Base-by-base conservation (phyloP, 2,113 vertebrate genomes). In the Coryphaenoides rupestris region DNA sequence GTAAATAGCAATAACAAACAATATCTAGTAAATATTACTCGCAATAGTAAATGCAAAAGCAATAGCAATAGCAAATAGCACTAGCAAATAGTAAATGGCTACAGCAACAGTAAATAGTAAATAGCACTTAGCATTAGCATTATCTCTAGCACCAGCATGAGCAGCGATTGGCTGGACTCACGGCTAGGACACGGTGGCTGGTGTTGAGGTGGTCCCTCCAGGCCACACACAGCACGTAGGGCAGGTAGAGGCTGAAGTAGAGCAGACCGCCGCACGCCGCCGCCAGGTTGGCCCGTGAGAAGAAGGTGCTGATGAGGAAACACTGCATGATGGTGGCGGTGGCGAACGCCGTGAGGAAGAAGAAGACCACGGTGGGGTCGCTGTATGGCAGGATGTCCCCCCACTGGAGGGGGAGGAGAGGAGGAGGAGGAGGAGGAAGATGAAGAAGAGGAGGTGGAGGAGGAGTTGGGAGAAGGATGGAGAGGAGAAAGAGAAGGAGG, bases 361-460 rank as follows among this genome's bases (percentile, higher is more conserved):
- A 86, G 84, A 97, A 94, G 60, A 96, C 71, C 28, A 95, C 87
- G 0, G 72, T 28, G 0, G 94, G 91, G 80, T 95, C 21, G 12
- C 95, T 96, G 79, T 95, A 95, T 17, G 94, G 95, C 26, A 98
- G 89, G 73, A 98, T 95, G 76, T 93, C 90, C 5, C 94, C 93
- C 64, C 86, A 77, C 95, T 96, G 87, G 21, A 55, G 24, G 55
- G 22, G 0, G 0, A 84, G 0, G 0, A 21, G 59, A 67, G 15
- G 22, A 3, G 2, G n/a, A 21, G 5, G 10, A 50, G 45, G 53
- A 19, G 21, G 12, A 4, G 57, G n/a, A 3, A 24, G 19, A 21
- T 53, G 10, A 10, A 9, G 28, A 5, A 33, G 24, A 9, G 17
- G 57, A 5, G 28, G 6, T 5, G 28, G 13, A 12, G 2, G 33